These are phyloP conservation scores for Oscheius sp. DNA, from an alignment of 2,888 invertebrate species.

Conservation along the genomic window DNA sequence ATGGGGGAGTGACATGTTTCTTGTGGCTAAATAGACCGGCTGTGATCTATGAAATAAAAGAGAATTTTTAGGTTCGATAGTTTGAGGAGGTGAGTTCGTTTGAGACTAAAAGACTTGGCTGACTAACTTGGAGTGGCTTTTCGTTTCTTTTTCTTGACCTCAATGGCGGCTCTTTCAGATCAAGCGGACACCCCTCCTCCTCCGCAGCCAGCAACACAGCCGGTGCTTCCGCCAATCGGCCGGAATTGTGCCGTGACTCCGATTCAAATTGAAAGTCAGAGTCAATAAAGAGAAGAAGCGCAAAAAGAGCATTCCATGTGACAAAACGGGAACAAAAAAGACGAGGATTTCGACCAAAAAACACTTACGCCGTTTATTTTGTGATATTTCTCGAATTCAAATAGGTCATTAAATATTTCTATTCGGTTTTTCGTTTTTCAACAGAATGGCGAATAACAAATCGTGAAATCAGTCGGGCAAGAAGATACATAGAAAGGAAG, in stretches of 20 bases:
- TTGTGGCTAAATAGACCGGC: too few species aligned
- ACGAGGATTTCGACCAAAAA: constrained; percentile 23
- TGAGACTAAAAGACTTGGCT: background rate
- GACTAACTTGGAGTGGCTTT: background rate
- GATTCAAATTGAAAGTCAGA: constrained; percentile 12
- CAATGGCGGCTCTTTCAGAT: background rate
- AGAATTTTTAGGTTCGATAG: constrained; percentile 1
- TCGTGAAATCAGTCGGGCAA: background rate
- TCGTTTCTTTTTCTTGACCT: too few species aligned
- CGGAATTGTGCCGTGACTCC: constrained; percentile 11
- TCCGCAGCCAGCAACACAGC: background rate
- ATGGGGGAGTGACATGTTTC: too few species aligned
- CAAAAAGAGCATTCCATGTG: background rate
- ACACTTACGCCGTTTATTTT: background rate
- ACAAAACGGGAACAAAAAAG: constrained; percentile 4
- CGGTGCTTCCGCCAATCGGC: background rate
- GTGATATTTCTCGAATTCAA: background rate
- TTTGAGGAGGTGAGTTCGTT: background rate
- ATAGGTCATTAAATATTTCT: constrained; percentile 3
- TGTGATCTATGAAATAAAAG: too few species aligned
- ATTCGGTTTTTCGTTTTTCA: constrained; percentile 1
- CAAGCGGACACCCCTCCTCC: background rate
- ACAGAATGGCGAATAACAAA: background rate
- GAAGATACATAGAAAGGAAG: background rate
- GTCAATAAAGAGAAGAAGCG: background rate